Base-by-base conservation (phyloP, 2,888 invertebrate species). In the Lithophane ornitopus region DNA sequence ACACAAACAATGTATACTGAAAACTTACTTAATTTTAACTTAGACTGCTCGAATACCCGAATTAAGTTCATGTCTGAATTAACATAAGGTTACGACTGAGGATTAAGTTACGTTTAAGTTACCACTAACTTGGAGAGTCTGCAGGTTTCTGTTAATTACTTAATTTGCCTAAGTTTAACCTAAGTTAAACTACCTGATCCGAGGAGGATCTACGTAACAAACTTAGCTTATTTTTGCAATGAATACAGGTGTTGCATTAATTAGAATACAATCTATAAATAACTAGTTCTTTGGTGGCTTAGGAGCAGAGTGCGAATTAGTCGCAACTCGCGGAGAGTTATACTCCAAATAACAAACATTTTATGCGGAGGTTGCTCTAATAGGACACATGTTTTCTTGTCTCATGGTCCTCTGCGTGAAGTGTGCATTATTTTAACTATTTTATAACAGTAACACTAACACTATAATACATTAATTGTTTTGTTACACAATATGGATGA, bases 61-160 rank as follows among this genome's bases (percentile, higher is more conserved):
- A 80, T 75, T 71, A 76, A 72, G 74, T 76, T 79, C 70, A 71
- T 76, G 74, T 85, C 67, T 74, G 66, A 84, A 86, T 84, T 84
- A 76, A 70, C 86, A 79, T 84, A 80, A 84, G 86, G 84, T 80
- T 74, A 82, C 78, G 73, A 78, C 70, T 58, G 28, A 61, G 83
- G 86, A 80, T 87, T 78, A 77, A 83, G 76, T 85, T 85, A 74
- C 65, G 74, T 74, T 85, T 75, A 76, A 87, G 83, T 83, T 80
- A 75, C 73, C 73, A 74, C 83, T 59, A 78, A 78, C 63, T 83
- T 85, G 41, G 62, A 56, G 78, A 71, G 68, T 72, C 72, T 73
- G 84, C 70, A 74, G 80, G 70, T 86, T 76, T 69, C 73, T 61
- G 80, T 85, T 86, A 86, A 80, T 86, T 87, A 83, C 80, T 76